Conservation (phyloP, 2,113 vertebrate genomes). For the Donacobius atricapilla region DNA sequence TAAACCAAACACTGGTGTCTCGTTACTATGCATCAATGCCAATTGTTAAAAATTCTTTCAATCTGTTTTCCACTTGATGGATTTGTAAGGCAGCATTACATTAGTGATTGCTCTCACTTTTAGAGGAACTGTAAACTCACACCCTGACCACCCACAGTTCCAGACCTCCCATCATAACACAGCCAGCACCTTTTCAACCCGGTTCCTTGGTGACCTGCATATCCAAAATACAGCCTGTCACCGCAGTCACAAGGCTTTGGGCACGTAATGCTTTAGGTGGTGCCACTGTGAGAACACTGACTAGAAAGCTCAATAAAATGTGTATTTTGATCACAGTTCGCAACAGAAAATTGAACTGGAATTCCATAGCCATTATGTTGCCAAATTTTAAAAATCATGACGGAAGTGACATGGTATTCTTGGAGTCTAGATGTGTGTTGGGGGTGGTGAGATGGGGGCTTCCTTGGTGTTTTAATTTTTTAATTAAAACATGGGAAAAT, state of each 20-base stretch:
- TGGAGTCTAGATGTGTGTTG: background rate
- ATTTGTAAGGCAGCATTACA: background rate
- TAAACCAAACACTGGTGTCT: background rate
- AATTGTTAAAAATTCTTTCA: background rate
- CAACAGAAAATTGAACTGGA: background rate
- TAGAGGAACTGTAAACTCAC: background rate
- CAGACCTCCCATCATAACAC: background rate
- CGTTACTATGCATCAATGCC: background rate
- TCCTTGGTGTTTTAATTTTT: background rate
- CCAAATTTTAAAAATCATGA: background rate
- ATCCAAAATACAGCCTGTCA: background rate
- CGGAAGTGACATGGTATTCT: background rate
- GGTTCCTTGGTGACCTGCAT: background rate
- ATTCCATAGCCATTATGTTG: background rate
- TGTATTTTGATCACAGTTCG: background rate
- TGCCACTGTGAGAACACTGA: background rate
- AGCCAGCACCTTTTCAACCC: background rate
- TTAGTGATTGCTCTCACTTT: background rate
- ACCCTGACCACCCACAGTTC: background rate
- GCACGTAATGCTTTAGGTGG: background rate
- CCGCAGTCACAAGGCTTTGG: background rate
- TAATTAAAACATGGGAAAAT: background rate
- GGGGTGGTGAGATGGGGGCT: accelerated
- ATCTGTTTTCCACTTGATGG: background rate
- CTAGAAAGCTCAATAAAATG: background rate